Evolutionary conservation across 2,888 invertebrate genomes (phyloP).

Genomic region (Galerucella pusilla): DNA sequence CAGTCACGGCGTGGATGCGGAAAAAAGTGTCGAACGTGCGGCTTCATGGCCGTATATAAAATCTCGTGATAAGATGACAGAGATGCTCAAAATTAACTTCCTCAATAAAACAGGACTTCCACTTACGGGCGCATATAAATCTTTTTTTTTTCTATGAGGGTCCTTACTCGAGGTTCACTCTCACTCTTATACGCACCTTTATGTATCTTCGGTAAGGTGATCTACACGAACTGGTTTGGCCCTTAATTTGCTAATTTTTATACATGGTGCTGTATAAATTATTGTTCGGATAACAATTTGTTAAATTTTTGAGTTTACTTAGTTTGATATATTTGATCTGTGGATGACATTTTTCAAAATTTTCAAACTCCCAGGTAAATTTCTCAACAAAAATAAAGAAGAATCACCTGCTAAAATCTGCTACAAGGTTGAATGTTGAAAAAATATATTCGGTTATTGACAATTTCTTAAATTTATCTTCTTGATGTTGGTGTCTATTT

Average conservation of each 20-base stretch:
- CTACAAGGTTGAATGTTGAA: too few relatives aligned
- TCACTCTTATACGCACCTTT: slow-evolving; percentile 12
- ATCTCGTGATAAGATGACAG: background rate
- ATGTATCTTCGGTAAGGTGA: slow-evolving; percentile 25
- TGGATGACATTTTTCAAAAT: too few relatives aligned
- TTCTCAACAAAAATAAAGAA: too few relatives aligned
- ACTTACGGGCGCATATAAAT: slow-evolving; percentile 11
- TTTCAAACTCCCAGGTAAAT: too few relatives aligned
- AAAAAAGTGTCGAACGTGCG: slow-evolving; percentile 39
- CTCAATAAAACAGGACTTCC: slow-evolving; percentile 25
- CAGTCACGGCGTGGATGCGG: slow-evolving; percentile 42
- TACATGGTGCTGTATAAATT: background rate
- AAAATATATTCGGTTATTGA: too few relatives aligned
- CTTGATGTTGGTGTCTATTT: too few relatives aligned
- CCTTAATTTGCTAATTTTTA: background rate
- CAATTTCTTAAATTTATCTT: too few relatives aligned
- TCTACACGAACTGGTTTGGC: background rate
- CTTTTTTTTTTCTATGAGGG: slow-evolving; percentile 14
- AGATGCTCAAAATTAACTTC: slow-evolving; percentile 29
- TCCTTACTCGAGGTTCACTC: slow-evolving; percentile 9
- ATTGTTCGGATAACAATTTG: background rate
- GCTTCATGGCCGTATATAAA: slow-evolving; percentile 8
- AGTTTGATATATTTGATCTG: too few relatives aligned
- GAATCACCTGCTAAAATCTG: too few relatives aligned
- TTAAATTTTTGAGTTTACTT: too few relatives aligned